Evolutionary conservation across 2,113 vertebrate genomes (phyloP), one percentile per base, ranked within the genome.

Genomic region (Eupsittula cactorum): DNA sequence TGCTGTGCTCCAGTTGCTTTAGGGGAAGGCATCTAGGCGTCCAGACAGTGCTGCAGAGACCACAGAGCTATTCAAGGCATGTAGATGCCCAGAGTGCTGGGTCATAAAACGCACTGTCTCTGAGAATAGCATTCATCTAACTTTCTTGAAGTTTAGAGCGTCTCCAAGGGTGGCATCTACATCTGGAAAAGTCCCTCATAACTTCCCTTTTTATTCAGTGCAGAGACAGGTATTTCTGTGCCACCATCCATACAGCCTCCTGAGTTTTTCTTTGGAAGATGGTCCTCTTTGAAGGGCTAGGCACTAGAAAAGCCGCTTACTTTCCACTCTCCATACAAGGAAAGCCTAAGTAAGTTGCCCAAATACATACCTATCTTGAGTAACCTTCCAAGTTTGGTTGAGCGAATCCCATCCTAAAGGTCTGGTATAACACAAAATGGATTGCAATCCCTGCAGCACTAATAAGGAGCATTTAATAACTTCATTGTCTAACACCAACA

Each of bases 371-470:
- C 13, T 42, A 15, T 50, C 42, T 49, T 15, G 0, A 0, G 55
- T 44, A 62, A 19, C 16, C 42, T 25, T 87, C 41, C 33, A 63
- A 27, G 9, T 67, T 2, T 55, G 15, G 11, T 31, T 46, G 37
- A 62, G 47, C 16, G 4, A 71, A 44, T 76, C 17, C 19, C 35
- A 29, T 21, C 8, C 21, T 60, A 31, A 77, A 37, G 10, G 9
- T 55, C 41, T 41, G 37, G 25, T 91, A 28, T 91, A 86, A n/a
- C 0, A 86, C 37, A 44, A 86, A 49, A 67, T 13, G n/a, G 14
- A 23, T 41, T 11, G n/a, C 0, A 2, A 55, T 60, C 31, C 69
- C 5, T 1, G 35, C 16, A 53, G 24, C 35, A 9, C 16, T 42
- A 24, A 57, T 37, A 46, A 88, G n/a, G 49, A 59, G 29, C 6